Base-by-base conservation (phyloP, 2,888 invertebrate species). In the Buathra laborator region DNA sequence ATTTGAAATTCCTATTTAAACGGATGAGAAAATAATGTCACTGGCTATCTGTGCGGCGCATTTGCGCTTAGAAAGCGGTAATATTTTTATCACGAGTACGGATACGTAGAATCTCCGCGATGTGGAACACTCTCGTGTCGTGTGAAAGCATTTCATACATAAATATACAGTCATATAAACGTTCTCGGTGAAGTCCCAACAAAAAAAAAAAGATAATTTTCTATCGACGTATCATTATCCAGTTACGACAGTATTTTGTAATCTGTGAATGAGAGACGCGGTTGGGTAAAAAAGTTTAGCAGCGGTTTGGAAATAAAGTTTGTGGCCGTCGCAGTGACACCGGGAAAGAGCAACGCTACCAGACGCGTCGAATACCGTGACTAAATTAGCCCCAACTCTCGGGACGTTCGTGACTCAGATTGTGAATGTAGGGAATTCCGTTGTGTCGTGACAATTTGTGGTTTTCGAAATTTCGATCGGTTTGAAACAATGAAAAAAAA, bases 361-460 rank as follows among this genome's bases (percentile, higher is more conserved):
- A 16, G 32, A 62, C 64, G 78, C 46, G 71, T 46, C 74, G 46
- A 43, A 51, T 37, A 29, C 51, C 78, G 53, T 84, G 79, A 85
- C 86, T 81, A 86, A 85, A 87, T 85, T 87, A 81, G 75, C 74
- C 24, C 51, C 24, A 67, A 77, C 75, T 64, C 71, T 37, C 44
- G 62, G 37, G 48, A 10, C 53, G 76, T 43, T 51, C 37, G 80
- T 81, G 81, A 88, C 76, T 86, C 81, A 70, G 43, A 66, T 59
- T 81, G 66, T 72, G 43, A 46, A 32, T 67, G 44, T 53, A 43
- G 72, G 32, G 59, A 24, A 86, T 86, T 74, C 70, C 62, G 72
- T n/a, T 37, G 9, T 59, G 56, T 3, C 4, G 4, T 43, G 48
- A 64, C 64, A 74, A n/a, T 32, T 46, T 75, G 14, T 48, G 48